Conservation (phyloP, 2,113 vertebrate genomes). For the Pitta sordida region DNA sequence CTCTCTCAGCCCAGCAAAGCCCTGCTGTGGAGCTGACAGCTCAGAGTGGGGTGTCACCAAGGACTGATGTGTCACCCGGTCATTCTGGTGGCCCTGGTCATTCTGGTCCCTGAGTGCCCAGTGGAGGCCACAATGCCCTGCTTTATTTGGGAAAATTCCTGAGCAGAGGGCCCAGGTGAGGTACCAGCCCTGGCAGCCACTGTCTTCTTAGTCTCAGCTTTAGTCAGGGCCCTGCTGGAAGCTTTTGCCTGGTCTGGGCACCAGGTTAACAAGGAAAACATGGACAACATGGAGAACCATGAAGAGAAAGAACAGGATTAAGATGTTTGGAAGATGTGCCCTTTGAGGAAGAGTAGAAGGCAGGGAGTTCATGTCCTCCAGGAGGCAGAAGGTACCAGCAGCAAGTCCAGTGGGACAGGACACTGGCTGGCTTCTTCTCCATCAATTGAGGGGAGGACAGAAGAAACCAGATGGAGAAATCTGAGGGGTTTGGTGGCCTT, state of each 20-base stretch:
- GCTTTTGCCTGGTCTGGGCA: neutral
- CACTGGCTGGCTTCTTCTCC: neutral
- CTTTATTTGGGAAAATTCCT: neutral
- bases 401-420: neutral
- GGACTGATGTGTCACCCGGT: neutral
- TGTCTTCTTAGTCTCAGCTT: neutral
- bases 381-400: neutral
- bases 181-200: neutral
- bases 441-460: neutral
- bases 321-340: fast-evolving
- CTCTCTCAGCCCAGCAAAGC: neutral
- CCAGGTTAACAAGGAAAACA: neutral
- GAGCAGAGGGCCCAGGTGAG: neutral
- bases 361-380: neutral
- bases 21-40: neutral
- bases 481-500: neutral
- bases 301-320: neutral
- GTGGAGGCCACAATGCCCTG: fast-evolving
- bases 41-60: fast-evolving
- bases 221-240: neutral
- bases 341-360: neutral
- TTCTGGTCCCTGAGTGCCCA: neutral
- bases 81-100: neutral
- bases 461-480: neutral
- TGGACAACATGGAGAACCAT: neutral